A percentile compares a stretch with the other conserved stretches of the same genome.
Evolutionary conservation across 2,888 invertebrate genomes (phyloP).

Genomic region (Ischnura elegans): DNA sequence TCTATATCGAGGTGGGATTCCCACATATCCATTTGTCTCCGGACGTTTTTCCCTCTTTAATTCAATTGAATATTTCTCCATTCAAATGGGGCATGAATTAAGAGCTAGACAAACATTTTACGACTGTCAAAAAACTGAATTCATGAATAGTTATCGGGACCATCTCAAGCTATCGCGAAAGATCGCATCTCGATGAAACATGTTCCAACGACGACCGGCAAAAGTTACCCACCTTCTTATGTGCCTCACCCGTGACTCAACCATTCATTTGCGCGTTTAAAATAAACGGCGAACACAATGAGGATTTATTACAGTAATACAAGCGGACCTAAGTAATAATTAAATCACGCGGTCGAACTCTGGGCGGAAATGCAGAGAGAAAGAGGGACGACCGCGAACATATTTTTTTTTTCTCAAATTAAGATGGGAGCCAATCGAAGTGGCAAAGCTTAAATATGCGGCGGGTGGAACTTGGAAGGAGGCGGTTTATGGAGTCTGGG

Average conservation of each 20-base stretch:
- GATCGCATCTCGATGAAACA: not conserved
- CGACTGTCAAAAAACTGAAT: not conserved
- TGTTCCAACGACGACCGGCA: not conserved
- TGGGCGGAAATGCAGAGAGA: not conserved
- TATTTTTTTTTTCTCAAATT: slow-evolving; percentile 16
- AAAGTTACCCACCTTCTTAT: not conserved
- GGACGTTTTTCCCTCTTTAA: too few species aligned
- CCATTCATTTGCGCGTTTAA: not conserved
- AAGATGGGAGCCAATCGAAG: slow-evolving; percentile 7
- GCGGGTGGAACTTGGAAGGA: not conserved
- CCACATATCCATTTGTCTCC: too few species aligned
- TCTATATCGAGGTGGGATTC: too few species aligned
- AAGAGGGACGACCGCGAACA: not conserved
- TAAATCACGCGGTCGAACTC: not conserved
- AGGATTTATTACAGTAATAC: slow-evolving; percentile 17
- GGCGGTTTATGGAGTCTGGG: not conserved
- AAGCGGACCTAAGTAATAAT: not conserved
- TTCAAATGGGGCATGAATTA: too few species aligned
- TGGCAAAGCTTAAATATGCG: slow-evolving; percentile 19
- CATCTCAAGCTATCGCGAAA: not conserved
- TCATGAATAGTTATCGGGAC: not conserved
- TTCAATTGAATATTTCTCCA: too few species aligned
- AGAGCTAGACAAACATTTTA: too few species aligned
- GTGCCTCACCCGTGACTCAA: not conserved
- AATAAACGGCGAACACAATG: not conserved